These are phyloP conservation scores for Acanthopagrus latus DNA, from an alignment of 2,797 vertebrate species.

Conservation along the genomic window DNA sequence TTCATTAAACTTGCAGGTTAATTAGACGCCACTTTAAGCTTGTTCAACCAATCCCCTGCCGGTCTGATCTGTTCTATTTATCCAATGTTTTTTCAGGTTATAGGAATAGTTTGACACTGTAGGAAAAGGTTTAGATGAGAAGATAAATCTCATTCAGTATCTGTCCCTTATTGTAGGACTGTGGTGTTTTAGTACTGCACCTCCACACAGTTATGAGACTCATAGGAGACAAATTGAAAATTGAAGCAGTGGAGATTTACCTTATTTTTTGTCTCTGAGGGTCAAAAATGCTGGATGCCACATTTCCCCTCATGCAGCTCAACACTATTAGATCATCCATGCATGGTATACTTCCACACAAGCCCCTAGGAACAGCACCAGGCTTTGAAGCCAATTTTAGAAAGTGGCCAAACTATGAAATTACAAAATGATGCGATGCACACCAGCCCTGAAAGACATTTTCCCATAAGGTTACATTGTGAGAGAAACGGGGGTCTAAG, in stretches of 20 bases:
- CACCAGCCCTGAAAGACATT: too few relatives aligned
- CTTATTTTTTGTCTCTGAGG: neutral
- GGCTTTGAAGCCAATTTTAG: too few relatives aligned
- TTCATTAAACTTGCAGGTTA: conserved; percentile 4
- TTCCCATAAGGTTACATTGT: too few relatives aligned
- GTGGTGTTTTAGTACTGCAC: too few relatives aligned
- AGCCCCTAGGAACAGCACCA: too few relatives aligned
- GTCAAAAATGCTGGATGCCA: neutral
- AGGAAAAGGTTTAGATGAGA: neutral
- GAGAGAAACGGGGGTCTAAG: too few relatives aligned
- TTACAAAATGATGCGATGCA: too few relatives aligned
- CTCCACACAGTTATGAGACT: neutral
- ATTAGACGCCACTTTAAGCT: neutral
- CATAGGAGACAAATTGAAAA: neutral
- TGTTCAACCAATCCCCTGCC: neutral
- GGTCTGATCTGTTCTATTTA: conserved; percentile 26
- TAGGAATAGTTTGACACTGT: neutral
- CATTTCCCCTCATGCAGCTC: conserved; percentile 1
- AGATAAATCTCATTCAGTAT: neutral
- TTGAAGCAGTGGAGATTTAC: neutral
- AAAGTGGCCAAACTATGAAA: too few relatives aligned
- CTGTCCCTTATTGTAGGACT: neutral
- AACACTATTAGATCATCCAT: neutral
- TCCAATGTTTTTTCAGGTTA: neutral
- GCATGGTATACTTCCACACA: too few relatives aligned